Evolutionary conservation across 53 echinoderm and acorn worm species (phyloP), one percentile per base, ranked within the genome.

Genomic region (Zoroaster sp.): DNA sequence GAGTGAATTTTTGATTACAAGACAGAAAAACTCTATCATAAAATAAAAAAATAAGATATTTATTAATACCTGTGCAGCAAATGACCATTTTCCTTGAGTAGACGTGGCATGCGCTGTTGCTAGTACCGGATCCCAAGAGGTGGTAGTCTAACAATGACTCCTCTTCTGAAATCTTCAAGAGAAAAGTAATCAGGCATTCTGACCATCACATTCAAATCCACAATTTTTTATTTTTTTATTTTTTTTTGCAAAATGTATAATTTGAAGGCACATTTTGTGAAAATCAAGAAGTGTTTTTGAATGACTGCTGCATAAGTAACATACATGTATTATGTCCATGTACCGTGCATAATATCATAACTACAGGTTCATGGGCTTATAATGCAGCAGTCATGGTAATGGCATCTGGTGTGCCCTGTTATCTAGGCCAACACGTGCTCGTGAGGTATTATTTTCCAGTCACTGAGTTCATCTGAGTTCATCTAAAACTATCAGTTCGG

Each of bases 21-120:
- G n/a, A n/a, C n/a, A n/a, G n/a, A n/a, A n/a, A n/a, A n/a, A n/a
- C 20, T 82, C 9, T 55, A 34, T 66, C 35, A 82, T 55, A 80
- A 34, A 36, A 15, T n/a, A 14, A 80, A 80, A 10, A 55, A 63
- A 11, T 12, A 6, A n/a, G n/a, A 38, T 1, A 39, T 33, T 2
- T 33, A 28, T 53, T 52, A 49, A 88, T 73, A 93, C 95, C 91
- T 54, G 87, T 45, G 69, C 89, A 91, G 69, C 91, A 90, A 18
- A 92, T 68, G 37, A 96, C 77, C 5, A 82, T 72, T 21, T 91
- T 91, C 46, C 91, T 77, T 6, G 94, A 92, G 86, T 96, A 94
- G 73, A 96, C 78, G 80, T 92, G 87, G 35, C 94, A 89, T 35
- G 79, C 21, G 23, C 40, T 49, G 69, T 72, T 87, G 46, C 90